These are phyloP conservation scores for Pogonomyrmex barbatus DNA, from an alignment of 1,140 invertebrate species.

Conservation along the genomic window DNA sequence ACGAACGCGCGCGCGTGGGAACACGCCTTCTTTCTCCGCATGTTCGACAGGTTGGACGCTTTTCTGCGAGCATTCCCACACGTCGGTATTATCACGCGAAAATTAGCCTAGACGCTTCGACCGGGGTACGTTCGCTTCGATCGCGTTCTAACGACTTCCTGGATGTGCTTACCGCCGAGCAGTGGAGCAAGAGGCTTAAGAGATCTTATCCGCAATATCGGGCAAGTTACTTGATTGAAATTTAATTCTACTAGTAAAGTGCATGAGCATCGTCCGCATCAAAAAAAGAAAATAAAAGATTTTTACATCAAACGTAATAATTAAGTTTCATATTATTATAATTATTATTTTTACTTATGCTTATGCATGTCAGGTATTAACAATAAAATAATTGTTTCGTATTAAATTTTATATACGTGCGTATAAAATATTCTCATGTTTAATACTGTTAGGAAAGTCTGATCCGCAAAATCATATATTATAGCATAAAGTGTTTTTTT, in stretches of 20 bases:
- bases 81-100: conserved; percentile 54
- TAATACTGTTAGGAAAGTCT: neutral
- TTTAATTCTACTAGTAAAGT: neutral
- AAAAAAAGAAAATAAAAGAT: neutral
- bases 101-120: conserved; percentile 33
- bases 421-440: neutral
- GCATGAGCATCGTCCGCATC: no score
- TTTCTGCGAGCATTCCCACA: conserved; percentile 75
- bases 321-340: conserved; percentile 7
- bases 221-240: neutral
- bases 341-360: neutral
- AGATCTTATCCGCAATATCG: neutral
- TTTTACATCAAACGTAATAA: neutral
- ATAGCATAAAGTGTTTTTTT: no score
- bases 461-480: neutral
- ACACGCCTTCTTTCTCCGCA: conserved; percentile 66
- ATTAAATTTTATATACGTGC: neutral
- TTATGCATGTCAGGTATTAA: conserved; percentile 1
- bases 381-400: conserved; percentile 1
- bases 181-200: neutral
- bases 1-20: conserved; percentile 70
- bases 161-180: neutral
- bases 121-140: neutral
- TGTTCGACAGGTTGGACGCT: conserved; percentile 62
- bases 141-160: conserved; percentile 38